phyloP scores from a whole-genome alignment of 2,113 vertebrate genomes.

The Chionis minor region DNA sequence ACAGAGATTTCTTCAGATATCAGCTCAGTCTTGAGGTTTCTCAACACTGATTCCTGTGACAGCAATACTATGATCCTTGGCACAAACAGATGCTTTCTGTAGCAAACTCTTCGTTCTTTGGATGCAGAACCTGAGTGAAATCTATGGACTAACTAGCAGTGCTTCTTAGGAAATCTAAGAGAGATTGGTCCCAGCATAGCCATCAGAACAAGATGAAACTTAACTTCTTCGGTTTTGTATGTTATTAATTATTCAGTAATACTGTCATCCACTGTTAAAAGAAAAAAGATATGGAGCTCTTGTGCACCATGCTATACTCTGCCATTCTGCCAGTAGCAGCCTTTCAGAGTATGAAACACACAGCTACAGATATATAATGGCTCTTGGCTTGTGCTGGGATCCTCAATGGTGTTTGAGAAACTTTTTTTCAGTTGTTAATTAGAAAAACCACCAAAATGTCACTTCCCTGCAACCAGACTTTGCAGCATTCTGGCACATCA shows the following conservation, averaged over 20 bases:
- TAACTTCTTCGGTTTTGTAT: background rate
- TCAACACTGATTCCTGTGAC: background rate
- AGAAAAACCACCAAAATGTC: background rate
- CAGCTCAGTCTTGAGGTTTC: background rate
- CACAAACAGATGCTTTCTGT: background rate
- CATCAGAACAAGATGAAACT: background rate
- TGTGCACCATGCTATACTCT: background rate
- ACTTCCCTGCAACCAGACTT: background rate
- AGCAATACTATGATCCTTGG: background rate
- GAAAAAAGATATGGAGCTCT: background rate
- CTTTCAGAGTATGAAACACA: background rate
- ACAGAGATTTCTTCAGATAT: conserved; percentile 36
- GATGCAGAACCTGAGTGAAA: background rate
- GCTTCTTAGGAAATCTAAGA: background rate
- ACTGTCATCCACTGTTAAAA: background rate
- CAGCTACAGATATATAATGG: background rate
- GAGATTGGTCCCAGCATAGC: background rate
- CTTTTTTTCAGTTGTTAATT: background rate
- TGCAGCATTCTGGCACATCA: background rate
- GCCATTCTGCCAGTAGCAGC: background rate
- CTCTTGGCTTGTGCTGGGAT: background rate
- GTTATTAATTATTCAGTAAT: background rate
- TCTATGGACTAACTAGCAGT: background rate
- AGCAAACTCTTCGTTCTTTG: background rate
- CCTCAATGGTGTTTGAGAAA: background rate